phyloP scores from a whole-genome alignment of 2,888 invertebrate species.

The Harpagoxenus sublaevis region DNA sequence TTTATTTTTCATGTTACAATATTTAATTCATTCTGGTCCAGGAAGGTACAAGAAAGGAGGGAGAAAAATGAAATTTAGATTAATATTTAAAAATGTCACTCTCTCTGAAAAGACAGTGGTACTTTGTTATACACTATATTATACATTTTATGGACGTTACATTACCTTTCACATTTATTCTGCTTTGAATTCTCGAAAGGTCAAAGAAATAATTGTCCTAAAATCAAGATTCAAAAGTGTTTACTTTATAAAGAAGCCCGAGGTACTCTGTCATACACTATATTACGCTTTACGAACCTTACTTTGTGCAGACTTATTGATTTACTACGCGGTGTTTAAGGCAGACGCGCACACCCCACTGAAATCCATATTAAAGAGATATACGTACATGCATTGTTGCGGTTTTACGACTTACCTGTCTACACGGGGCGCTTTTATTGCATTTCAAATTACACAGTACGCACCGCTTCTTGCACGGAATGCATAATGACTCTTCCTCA shows the following conservation, averaged over 20 bases:
- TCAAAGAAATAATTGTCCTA: background rate
- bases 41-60: background rate
- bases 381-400: slow-evolving; percentile 55
- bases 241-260: background rate
- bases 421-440: slow-evolving; percentile 58
- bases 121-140: background rate
- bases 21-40: background rate
- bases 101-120: background rate
- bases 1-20: background rate
- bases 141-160: background rate
- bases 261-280: slow-evolving; percentile 7
- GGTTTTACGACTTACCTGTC: slow-evolving; percentile 60
- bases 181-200: background rate
- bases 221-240: slow-evolving; percentile 16
- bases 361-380: slow-evolving; percentile 65
- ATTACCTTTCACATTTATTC: slow-evolving; percentile 20
- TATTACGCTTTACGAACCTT: slow-evolving; percentile 29
- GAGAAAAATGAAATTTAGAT: background rate
- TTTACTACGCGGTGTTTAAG: slow-evolving; percentile 40
- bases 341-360: slow-evolving; percentile 39
- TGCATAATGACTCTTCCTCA: slow-evolving; percentile 60
- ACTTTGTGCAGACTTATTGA: slow-evolving; percentile 46
- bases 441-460: slow-evolving; percentile 59
- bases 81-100: slow-evolving; percentile 9
- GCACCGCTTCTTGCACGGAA: slow-evolving; percentile 58